Evolutionary conservation across 2,888 invertebrate species (phyloP).

Genomic region (Latrodectus hesperus): DNA sequence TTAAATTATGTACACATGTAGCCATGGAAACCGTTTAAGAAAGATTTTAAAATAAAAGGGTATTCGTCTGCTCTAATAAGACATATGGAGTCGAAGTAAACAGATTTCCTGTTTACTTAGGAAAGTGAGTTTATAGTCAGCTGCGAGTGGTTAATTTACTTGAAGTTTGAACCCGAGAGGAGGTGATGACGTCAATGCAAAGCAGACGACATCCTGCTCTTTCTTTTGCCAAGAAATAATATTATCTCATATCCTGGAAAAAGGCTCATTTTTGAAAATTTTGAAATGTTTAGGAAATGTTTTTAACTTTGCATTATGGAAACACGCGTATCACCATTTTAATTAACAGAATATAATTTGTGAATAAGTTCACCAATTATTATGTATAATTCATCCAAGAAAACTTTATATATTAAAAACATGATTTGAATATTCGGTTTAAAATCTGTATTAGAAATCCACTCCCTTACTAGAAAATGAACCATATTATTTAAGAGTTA

Average conservation of each 20-base stretch:
- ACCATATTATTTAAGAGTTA: too few species aligned
- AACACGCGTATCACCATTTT: too few species aligned
- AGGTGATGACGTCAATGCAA: slow-evolving; percentile 55
- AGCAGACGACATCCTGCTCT: slow-evolving; percentile 52
- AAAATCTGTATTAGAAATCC: too few species aligned
- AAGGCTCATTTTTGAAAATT: background rate
- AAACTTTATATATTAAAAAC: too few species aligned
- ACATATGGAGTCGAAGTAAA: background rate
- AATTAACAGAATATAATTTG: too few species aligned
- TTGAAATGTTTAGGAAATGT: too few species aligned
- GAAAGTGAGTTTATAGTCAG: background rate
- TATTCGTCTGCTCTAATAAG: background rate
- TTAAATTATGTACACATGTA: too few species aligned
- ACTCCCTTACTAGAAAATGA: too few species aligned
- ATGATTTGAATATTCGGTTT: too few species aligned
- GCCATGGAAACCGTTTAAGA: background rate
- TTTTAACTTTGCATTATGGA: too few species aligned
- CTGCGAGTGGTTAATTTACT: slow-evolving; percentile 36
- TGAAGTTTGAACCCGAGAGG: slow-evolving; percentile 27
- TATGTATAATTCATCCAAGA: too few species aligned
- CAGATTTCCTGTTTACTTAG: slow-evolving; percentile 7
- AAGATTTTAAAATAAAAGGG: background rate
- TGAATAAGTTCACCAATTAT: too few species aligned
- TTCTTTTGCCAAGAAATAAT: slow-evolving; percentile 13
- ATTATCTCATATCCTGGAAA: slow-evolving; percentile 14